Evolutionary conservation across 2,113 vertebrate species (phyloP).

Genomic region (Thalassoma bifasciatum): DNA sequence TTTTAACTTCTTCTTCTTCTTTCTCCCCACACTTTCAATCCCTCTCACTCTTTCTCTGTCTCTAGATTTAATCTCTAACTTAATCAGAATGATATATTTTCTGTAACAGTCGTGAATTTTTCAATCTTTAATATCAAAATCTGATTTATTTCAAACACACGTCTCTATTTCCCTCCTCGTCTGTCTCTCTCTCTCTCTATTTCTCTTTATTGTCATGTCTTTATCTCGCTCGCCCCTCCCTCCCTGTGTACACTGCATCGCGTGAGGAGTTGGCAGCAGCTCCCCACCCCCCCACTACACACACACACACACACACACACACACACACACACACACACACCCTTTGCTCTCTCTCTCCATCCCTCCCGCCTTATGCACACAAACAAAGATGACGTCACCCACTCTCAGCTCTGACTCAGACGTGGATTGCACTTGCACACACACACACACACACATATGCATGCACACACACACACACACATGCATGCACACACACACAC

Average conservation of each 20-base stretch:
- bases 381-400: constrained; percentile 83
- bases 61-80: no score
- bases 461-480: neutral
- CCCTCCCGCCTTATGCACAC: constrained; percentile 62
- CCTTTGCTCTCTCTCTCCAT: constrained; percentile 37
- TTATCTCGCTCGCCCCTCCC: constrained; percentile 27
- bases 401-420: constrained; percentile 44
- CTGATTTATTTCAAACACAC: no score
- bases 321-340: constrained; percentile 1
- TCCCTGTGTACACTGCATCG: constrained; percentile 23
- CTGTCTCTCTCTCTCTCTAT: constrained; percentile 1
- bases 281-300: neutral
- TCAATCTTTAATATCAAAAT: no score
- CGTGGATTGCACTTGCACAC: constrained; percentile 1
- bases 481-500: neutral
- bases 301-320: constrained; percentile 8
- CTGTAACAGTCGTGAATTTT: no score
- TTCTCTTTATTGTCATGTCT: constrained; percentile 35
- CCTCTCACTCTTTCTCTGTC: no score
- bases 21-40: no score
- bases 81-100: no score
- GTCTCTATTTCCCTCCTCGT: neutral
- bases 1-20: no score
- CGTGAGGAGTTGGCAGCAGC: constrained; percentile 54
- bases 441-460: constrained; percentile 5